Conservation (phyloP, 92 coral and sea anemone genomes). For the Epizoanthus fatuus region DNA sequence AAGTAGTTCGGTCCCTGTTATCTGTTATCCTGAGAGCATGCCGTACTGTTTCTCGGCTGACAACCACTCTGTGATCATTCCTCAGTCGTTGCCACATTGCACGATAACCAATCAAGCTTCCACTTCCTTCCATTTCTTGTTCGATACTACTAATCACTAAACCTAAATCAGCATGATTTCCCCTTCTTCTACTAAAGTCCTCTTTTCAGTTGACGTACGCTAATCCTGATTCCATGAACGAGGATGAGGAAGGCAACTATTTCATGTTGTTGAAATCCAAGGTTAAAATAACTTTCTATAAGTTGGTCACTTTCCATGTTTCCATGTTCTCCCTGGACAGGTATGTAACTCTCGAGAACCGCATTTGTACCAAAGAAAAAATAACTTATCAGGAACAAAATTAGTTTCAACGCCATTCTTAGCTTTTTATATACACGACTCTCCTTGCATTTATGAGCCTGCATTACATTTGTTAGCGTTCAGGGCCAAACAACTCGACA, state of each 20-base stretch:
- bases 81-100: slow-evolving; percentile 28
- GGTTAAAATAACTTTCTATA: slow-evolving; percentile 10
- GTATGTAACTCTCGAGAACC: slow-evolving; percentile 31
- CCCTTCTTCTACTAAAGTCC: not conserved
- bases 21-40: slow-evolving; percentile 29
- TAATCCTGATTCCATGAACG: slow-evolving; percentile 18
- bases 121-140: slow-evolving; percentile 41
- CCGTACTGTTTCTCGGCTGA: slow-evolving; percentile 51
- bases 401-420: too few species aligned
- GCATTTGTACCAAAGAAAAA: slow-evolving; percentile 10
- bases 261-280: slow-evolving; percentile 18
- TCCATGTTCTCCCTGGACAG: slow-evolving; percentile 29
- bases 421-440: too few species aligned
- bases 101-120: slow-evolving; percentile 38
- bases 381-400: too few species aligned
- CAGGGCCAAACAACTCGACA: too few species aligned
- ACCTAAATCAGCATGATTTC: slow-evolving; percentile 1
- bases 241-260: slow-evolving; percentile 4
- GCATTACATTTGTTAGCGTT: too few species aligned
- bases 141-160: slow-evolving; percentile 37
- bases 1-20: slow-evolving; percentile 10
- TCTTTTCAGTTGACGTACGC: slow-evolving; percentile 37
- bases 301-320: slow-evolving; percentile 36
- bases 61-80: slow-evolving; percentile 38
- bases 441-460: too few species aligned